Evolutionary conservation across 2,888 invertebrate species (phyloP), one percentile per base, ranked within the genome.

Genomic region (Chrysomela aeneicollis): DNA sequence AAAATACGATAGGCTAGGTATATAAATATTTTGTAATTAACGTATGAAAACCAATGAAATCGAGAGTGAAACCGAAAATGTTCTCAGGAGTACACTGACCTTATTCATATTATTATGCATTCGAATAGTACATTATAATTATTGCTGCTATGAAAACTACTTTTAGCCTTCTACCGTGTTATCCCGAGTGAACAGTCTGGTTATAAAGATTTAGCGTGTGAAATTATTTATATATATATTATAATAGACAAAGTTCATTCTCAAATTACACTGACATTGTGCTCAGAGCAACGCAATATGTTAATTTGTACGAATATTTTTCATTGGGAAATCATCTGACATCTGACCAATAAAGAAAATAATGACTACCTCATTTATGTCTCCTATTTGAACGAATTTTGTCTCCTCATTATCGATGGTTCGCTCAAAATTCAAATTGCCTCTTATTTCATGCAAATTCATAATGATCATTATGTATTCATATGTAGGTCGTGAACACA

Each of bases 161-260:
- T 35, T 35, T 10, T 35, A 8, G 3, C 1, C 32, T 42, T 15
- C n/a, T 15, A 26, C 26, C 26, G 26, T 26, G 26, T 26, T 26
- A 26, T 26, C 6, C 26, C 26, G 4, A n/a, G n/a, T 42, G 15
- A 42, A 15, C 9, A 42, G 2, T 15, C n/a, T 42, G n/a, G n/a
- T 42, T 42, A 42, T 42, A n/a, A 4, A 42, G 42, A 42, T 42
- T 42, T 15, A 42, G 42, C 42, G 42, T 42, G 42, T 15, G 42
- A 42, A 42, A 42, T 42, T 42, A 42, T 42, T 42, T 42, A 15
- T 26, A 26, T 26, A 26, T 5, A 5, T 26, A 42, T 15, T 2
- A 42, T 15, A 15, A 42, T 3, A 15, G 15, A 2, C 42, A n/a
- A 35, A 9, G 32, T 35, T 35, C 32, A 10, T 9, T 35, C 32